Percentiles rank a stretch among this genome's conserved stretches.
Evolutionary conservation across 2,113 vertebrate genomes (phyloP).

Genomic region (Cnemophilus loriae): DNA sequence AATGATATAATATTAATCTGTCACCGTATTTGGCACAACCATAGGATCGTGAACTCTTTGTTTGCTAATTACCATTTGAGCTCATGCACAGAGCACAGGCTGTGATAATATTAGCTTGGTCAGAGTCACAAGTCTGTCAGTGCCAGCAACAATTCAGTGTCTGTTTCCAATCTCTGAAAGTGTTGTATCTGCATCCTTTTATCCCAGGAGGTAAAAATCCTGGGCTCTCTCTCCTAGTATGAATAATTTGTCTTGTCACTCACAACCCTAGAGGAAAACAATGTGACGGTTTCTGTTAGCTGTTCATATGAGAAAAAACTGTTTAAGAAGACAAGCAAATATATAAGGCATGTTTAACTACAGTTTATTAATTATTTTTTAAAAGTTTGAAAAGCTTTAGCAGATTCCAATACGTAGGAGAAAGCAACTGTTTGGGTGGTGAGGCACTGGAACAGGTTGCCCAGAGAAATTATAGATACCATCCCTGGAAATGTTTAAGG

Average conservation of each 20-base stretch:
- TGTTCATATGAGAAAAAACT: background rate
- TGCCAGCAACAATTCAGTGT: background rate
- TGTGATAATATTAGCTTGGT: constrained; percentile 29
- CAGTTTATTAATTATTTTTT: background rate
- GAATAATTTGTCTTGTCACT: constrained; percentile 26
- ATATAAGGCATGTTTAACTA: background rate
- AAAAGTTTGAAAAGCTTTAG: background rate
- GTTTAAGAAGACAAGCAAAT: background rate
- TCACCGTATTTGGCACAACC: background rate
- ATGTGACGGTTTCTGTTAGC: background rate
- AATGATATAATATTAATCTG: constrained; percentile 12
- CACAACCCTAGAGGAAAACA: background rate
- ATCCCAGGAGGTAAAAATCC: background rate
- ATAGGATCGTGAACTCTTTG: background rate
- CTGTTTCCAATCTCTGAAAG: background rate
- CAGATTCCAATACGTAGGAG: background rate
- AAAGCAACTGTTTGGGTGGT: background rate
- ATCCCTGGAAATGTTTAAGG: background rate
- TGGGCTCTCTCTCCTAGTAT: background rate
- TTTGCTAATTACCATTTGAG: constrained; percentile 21
- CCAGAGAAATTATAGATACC: background rate
- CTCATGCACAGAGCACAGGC: background rate
- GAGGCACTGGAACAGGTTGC: background rate
- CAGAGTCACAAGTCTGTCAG: background rate
- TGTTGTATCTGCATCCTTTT: background rate